Base-by-base conservation (phyloP, 2,888 invertebrate genomes). In the Chalcosyrphus nemorum region DNA sequence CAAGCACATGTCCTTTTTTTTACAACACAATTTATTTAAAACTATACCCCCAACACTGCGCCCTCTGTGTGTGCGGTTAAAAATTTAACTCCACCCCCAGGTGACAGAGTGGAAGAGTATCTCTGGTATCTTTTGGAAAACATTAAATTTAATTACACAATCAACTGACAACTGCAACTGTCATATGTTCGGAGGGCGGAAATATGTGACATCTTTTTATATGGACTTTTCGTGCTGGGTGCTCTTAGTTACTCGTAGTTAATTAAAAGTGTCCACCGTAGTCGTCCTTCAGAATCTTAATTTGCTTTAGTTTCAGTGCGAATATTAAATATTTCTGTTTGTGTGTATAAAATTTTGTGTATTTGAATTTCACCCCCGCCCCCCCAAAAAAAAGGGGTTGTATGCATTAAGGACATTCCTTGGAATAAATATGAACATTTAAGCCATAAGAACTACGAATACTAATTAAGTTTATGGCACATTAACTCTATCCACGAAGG, bases 161-260 rank as follows among this genome's bases (percentile, higher is more conserved):
- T 68, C 78, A 78, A 68, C 78, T 78, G 82, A 72, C 78, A 82
- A 63, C 66, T 78, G 78, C 78, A 82, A 45, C 38, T 71, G 81
- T 81, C 76, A 81, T 54, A 56, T 38, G 66, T 15, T 56, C 13
- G 19, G 5, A 35, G 32, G 9, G 2, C 9, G 2, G 52, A 71
- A 15, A 57, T 71, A 47, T 43, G 32, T 59, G 24, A 52, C 45
- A 56, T 45, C 70, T 38, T 38, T 66, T 43, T 38, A 54, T 56
- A 56, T 45, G 63, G 52, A 68, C 61, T 63, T 74, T 74, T 35
- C 65, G 27, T 65, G 74, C 65, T 38, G n/a, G n/a, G 35, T 56
- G 17, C 27, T 56, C 45, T 45, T 63, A 57, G 47, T 63, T 63
- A 57, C 56, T 63, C 52, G 50, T 65, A 17, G 76, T 76, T 81